Base-by-base conservation (phyloP, 2,888 invertebrate species). In the Thysanoteuthis rhombus region DNA sequence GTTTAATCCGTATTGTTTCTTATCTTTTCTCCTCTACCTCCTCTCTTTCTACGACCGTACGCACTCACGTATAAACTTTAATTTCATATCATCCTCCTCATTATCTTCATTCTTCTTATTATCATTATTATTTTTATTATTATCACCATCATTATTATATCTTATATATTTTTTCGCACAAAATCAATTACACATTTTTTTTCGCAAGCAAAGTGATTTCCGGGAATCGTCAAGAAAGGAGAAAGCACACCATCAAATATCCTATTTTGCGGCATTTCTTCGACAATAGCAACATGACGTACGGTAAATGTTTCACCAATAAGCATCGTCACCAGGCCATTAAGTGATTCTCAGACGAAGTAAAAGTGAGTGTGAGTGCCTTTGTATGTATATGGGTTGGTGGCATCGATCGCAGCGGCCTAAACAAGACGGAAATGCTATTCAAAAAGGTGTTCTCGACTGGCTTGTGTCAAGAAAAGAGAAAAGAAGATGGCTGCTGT, bases 151-250 rank as follows among this genome's bases (percentile, higher is more conserved):
- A 32, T 75, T 75, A n/a, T 75, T n/a, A n/a, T 75, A n/a, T 0
- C 16, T 75, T 16, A 12, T 75, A 75, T 75, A 75, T 75, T 75
- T 75, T 75, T 75, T 75, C 75, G n/a, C 75, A 75, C n/a, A 75
- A 75, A 75, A 75, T 75, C 75, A 75, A 75, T 75, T 75, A 75
- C 75, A n/a, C 75, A 25, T 16, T 36, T 75, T 75, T 58, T 75
- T 75, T 75, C n/a, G n/a, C 75, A 75, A 75, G 75, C 75, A 75
- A 75, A 75, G 75, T 75, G 75, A 75, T 75, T 75, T 75, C 75
- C 75, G 75, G 75, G 75, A 75, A 36, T 36, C 75, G n/a, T 75
- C 75, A 75, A 75, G 75, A 16, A 36, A 75, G 75, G 75, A n/a
- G 75, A 75, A n/a, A 75, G 75, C n/a, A 75, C 75, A 36, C n/a